Percentiles rank a stretch among this genome's conserved stretches.
These are phyloP conservation scores for Taenioides sp. DNA, from an alignment of 2,797 vertebrate genomes.

Conservation along the genomic window DNA sequence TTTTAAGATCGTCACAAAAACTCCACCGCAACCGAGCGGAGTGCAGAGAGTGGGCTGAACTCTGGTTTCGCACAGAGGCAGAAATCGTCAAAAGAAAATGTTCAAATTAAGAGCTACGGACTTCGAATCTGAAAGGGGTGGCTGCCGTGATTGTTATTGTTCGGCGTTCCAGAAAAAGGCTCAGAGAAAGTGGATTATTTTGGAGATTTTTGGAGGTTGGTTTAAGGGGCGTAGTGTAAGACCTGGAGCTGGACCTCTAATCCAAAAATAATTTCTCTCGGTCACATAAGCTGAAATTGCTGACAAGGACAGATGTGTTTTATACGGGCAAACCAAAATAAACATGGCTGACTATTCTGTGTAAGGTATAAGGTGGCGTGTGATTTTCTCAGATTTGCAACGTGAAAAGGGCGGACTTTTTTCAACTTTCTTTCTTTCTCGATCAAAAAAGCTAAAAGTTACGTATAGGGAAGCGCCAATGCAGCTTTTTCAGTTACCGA, in stretches of 20 bases:
- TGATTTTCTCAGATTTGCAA: not conserved
- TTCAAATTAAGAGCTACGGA: not conserved
- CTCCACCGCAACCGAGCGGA: not conserved
- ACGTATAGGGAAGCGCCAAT: too few species aligned
- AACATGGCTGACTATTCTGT: not conserved
- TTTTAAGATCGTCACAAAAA: not conserved
- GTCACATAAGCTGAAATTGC: not conserved
- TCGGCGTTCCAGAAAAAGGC: slow-evolving; percentile 10
- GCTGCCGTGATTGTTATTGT: slow-evolving; percentile 9
- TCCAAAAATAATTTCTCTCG: not conserved
- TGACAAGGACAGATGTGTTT: slow-evolving; percentile 1
- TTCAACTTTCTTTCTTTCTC: too few species aligned
- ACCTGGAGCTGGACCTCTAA: slow-evolving; percentile 10
- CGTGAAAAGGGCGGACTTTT: too few species aligned
- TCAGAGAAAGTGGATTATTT: slow-evolving; percentile 5
- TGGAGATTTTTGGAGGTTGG: not conserved
- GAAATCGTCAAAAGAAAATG: slow-evolving; percentile 6
- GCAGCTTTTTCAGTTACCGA: too few species aligned
- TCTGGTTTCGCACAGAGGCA: not conserved
- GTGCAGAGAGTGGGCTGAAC: not conserved
- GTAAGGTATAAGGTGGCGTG: not conserved
- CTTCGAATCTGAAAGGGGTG: slow-evolving; percentile 12
- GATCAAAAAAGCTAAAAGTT: too few species aligned
- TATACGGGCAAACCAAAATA: not conserved
- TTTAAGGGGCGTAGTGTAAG: slow-evolving; percentile 1